Evolutionary conservation across 2,113 vertebrate species (phyloP), one percentile per base, ranked within the genome.

Genomic region (Brevimyrus niger): DNA sequence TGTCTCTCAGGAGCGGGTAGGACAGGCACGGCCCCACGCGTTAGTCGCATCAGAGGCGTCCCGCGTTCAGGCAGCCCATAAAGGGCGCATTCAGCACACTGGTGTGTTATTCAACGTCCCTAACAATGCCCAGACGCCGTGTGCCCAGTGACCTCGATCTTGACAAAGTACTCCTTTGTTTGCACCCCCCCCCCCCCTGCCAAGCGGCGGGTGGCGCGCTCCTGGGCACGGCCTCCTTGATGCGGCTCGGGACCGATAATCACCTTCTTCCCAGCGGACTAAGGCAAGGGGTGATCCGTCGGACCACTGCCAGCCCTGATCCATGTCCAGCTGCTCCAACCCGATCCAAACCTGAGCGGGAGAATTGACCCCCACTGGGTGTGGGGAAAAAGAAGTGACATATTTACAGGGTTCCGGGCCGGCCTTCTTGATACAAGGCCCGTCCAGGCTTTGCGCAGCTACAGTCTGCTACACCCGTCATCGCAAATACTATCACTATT

Each of bases 271-370:
- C 98, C 98, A 99, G 92, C 93, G 97, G 89, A 98, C 90, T 91
- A 97, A 93, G 83, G 93, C 94, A 69, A 98, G 92, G 19, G 98
- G 97, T 5, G 95, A 97, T 88, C 97, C 96, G 73, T 99, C 97
- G 3, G 98, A 98, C 98, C 98, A 99, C 93, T 99, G 98, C 98
- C 98, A 99, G 23, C 98, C 98, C 89, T 96, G 96, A 91, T 95
- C 93, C 88, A 93, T 84, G 3, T 98, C 98, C 87, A 99, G 92
- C 46, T 98, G 97, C 94, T 99, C 98, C 91, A 99, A 95, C 61
- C 98, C 98, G 87, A 98, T 97, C 98, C 98, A 99, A 93, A 99
- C 96, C 90, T 92, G 92, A 88, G 94, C 94, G 0, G 97, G 95
- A 61, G 9, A 44, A 35, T 65, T 38, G 3, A 1, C 51, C 53